phyloP scores from a whole-genome alignment of 2,888 invertebrate species.

The Rhamnusium bicolor region DNA sequence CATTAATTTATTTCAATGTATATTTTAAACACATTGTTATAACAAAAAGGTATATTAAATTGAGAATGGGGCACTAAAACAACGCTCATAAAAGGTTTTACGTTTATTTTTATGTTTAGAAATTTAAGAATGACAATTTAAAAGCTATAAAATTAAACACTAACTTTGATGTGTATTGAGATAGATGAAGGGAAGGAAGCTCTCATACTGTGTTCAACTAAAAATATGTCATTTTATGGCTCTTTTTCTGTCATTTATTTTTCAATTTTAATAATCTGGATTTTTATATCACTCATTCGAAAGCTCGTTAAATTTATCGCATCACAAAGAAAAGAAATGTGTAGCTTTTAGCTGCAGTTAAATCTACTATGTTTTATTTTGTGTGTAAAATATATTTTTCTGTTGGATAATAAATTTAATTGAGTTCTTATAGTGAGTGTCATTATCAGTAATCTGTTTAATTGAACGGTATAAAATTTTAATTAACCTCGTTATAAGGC shows the following conservation, averaged over 20 bases:
- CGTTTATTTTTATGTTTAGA: conserved; percentile 60
- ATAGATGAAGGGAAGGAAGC: conserved; percentile 50
- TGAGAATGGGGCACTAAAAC: conserved; percentile 55
- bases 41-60: conserved; percentile 54
- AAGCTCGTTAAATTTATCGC: conserved; percentile 34
- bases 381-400: conserved; percentile 9
- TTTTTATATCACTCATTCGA: conserved; percentile 31
- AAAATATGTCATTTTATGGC: conserved; percentile 50
- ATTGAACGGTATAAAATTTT: conserved; percentile 10
- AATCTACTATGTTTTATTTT: conserved; percentile 35
- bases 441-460: conserved; percentile 8
- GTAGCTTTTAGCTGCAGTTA: conserved; percentile 16
- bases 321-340: conserved; percentile 30
- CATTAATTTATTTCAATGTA: conserved; percentile 51
- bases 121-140: conserved; percentile 61
- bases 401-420: conserved; percentile 10
- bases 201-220: conserved; percentile 36
- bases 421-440: background rate
- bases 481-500: background rate
- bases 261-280: conserved; percentile 37
- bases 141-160: conserved; percentile 58
- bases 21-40: conserved; percentile 56
- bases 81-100: conserved; percentile 58
- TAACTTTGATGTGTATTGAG: conserved; percentile 58
- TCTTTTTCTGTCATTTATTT: conserved; percentile 30